phyloP scores from a whole-genome alignment of 2,888 invertebrate species.

The Drosophila robusta region DNA sequence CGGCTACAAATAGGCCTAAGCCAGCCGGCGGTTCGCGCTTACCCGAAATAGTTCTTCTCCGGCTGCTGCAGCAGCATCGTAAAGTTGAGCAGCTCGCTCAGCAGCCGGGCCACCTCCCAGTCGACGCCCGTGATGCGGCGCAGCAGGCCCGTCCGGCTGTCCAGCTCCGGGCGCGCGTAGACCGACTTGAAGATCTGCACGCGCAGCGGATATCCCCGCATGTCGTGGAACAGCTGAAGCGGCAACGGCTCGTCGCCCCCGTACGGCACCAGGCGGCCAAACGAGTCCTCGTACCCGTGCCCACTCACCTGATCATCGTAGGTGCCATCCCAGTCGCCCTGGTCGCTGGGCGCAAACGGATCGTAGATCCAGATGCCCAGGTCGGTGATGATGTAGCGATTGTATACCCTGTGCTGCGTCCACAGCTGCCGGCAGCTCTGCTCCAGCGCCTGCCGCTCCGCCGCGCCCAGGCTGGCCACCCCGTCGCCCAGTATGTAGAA shows the following conservation, averaged over 20 bases:
- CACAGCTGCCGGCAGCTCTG: slow-evolving; percentile 65
- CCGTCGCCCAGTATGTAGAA: slow-evolving; percentile 68
- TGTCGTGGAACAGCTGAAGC: slow-evolving; percentile 72
- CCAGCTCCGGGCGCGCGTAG: slow-evolving; percentile 73
- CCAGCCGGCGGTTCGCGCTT: slow-evolving; percentile 5
- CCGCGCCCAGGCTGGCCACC: slow-evolving; percentile 5
- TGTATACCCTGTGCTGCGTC: slow-evolving; percentile 64
- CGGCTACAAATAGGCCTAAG: background rate
- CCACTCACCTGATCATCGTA: slow-evolving; percentile 17
- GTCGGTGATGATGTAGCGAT: slow-evolving; percentile 68
- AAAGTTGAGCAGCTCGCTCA: slow-evolving; percentile 80
- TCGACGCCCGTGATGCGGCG: slow-evolving; percentile 78
- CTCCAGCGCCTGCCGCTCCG: slow-evolving; percentile 46
- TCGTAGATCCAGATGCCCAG: slow-evolving; percentile 72
- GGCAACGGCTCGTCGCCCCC: slow-evolving; percentile 52
- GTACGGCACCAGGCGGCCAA: slow-evolving; percentile 70
- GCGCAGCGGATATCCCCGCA: slow-evolving; percentile 84
- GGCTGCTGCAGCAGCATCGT: slow-evolving; percentile 79
- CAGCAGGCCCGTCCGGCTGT: slow-evolving; percentile 58
- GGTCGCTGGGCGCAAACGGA: slow-evolving; percentile 64
- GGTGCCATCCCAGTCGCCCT: background rate
- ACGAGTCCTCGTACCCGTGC: slow-evolving; percentile 21
- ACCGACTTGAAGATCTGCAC: slow-evolving; percentile 84
- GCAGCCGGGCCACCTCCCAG: slow-evolving; percentile 73
- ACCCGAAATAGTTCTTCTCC: slow-evolving; percentile 83